Evolutionary conservation across 2,888 invertebrate genomes (phyloP).

Genomic region (Linyphia triangularis): DNA sequence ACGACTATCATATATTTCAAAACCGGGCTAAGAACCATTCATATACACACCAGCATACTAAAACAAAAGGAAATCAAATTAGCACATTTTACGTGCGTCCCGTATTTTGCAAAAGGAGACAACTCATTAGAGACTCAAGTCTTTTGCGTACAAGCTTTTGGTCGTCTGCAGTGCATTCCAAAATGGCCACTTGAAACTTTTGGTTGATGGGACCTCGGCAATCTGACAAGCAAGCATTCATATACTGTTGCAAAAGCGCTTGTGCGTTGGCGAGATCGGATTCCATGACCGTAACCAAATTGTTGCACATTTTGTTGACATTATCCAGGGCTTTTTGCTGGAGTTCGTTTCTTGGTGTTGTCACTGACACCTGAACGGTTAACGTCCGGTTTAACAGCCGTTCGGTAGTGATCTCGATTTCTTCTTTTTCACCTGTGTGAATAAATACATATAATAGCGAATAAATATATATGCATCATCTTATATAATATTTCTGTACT

Average conservation of each 20-base stretch:
- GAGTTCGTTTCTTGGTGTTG: slow-evolving; percentile 79
- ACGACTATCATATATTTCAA: too few relatives aligned
- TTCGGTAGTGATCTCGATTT: slow-evolving; percentile 80
- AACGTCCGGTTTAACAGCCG: slow-evolving; percentile 80
- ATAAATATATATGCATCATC: too few relatives aligned
- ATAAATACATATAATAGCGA: too few relatives aligned
- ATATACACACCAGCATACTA: too few relatives aligned
- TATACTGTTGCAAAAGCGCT: slow-evolving; percentile 78
- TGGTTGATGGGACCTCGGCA: slow-evolving; percentile 79
- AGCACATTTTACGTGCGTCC: too few relatives aligned
- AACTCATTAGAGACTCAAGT: slow-evolving; percentile 74
- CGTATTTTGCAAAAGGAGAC: too few relatives aligned
- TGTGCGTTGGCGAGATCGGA: slow-evolving; percentile 77
- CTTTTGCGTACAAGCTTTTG: slow-evolving; percentile 79
- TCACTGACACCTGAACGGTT: slow-evolving; percentile 79
- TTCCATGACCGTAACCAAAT: slow-evolving; percentile 77
- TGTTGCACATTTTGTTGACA: slow-evolving; percentile 78
- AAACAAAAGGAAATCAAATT: too few relatives aligned
- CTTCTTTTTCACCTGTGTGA: slow-evolving; percentile 80
- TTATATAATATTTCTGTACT: not conserved
- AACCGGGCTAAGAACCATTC: too few relatives aligned
- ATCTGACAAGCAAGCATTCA: slow-evolving; percentile 81
- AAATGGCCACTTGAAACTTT: slow-evolving; percentile 79
- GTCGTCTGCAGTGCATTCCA: slow-evolving; percentile 81
- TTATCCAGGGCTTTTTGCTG: slow-evolving; percentile 79